Base-by-base conservation (phyloP, 2,113 vertebrate species). In the Aptenodytes forsteri region DNA sequence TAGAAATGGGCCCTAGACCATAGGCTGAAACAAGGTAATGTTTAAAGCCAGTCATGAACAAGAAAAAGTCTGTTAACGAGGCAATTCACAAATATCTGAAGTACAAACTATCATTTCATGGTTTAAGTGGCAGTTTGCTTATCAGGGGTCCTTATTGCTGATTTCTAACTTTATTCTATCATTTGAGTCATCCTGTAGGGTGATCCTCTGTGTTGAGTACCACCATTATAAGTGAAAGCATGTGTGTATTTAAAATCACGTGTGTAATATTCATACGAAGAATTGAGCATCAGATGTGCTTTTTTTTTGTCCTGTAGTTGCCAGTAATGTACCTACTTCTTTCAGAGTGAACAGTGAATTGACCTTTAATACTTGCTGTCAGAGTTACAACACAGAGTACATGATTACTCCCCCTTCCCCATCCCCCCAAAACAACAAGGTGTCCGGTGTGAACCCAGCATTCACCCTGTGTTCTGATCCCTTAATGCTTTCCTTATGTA, bases 401-500 rank as follows among this genome's bases (percentile, higher is more conserved):
- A 69, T 58, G 44, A 66, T 85, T 89, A 6, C 64, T 82, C 27
- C 66, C 50, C 72, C 54, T 91, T 84, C 19, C 40, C 59, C 84
- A 84, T 66, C 64, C 83, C 83, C 85, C 66, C 25, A n/a, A 81
- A 90, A 82, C 76, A 94, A 36, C 19, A 62, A 91, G 92, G 76
- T 92, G 75, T 95, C 96, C 92, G 10, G 20, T 16, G 65, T 83
- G 90, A 95, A 46, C 71, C 62, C 81, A 70, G 47, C 16, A 1
- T 65, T 91, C 62, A 58, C 83, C 83, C 92, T n/a, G 5, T 62
- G 59, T 78, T 94, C 95, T 97, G 95, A 94, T 96, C 86, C 32
- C 70, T 77, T 97, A 97, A 97, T 97, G 81, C 84, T 66, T 97
- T 97, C 96, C 95, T 88, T 61, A 88, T 95, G 97, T 81, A 65